phyloP scores from a whole-genome alignment of 2,113 vertebrate species.

The Eleginops maclovinus region DNA sequence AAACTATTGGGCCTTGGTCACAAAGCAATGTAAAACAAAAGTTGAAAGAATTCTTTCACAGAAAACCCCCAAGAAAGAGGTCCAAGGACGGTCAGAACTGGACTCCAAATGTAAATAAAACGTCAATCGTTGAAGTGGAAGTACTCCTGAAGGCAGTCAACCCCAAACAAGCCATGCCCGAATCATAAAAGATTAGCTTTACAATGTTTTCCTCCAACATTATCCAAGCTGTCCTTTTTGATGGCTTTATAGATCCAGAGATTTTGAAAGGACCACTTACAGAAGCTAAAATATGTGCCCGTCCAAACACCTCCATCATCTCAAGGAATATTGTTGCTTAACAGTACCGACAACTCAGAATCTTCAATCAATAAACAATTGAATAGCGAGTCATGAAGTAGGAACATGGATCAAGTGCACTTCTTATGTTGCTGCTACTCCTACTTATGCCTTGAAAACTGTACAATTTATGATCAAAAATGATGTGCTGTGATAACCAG shows the following conservation, averaged over 20 bases:
- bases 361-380: neutral
- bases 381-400: neutral
- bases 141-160: too few relatives aligned
- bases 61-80: too few relatives aligned
- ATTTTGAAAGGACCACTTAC: too few relatives aligned
- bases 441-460: neutral
- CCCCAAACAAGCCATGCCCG: too few relatives aligned
- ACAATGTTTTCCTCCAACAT: too few relatives aligned
- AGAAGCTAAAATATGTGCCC: neutral
- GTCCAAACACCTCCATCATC: neutral
- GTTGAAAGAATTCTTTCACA: too few relatives aligned
- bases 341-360: neutral
- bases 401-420: neutral
- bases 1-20: too few relatives aligned
- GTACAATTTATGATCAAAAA: conserved; percentile 18
- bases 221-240: neutral
- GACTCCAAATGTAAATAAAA: too few relatives aligned
- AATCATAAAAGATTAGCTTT: too few relatives aligned
- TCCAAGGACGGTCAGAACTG: too few relatives aligned
- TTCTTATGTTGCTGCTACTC: neutral
- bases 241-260: neutral
- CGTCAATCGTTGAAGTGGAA: too few relatives aligned
- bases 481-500: conserved; percentile 7
- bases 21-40: too few relatives aligned
- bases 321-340: neutral